Base-by-base conservation (phyloP, 2,797 vertebrate genomes). In the Chelon labrosus region DNA sequence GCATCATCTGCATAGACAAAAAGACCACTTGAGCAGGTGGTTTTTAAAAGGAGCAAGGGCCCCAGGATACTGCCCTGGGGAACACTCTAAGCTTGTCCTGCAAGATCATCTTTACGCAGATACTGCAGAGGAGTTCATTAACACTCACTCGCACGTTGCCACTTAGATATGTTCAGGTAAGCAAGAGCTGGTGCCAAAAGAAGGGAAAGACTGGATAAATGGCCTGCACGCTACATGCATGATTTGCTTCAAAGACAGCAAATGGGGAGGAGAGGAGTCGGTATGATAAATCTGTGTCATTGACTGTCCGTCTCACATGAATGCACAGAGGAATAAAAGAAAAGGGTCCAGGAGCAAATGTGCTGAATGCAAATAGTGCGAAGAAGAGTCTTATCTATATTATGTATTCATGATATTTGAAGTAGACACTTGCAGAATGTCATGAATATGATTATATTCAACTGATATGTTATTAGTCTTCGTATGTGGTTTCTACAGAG, bases 261-360 rank as follows among this genome's bases (percentile, higher is more conserved):
- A 79, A 82, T 27, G 51, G 65, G 66, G 60, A 75, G 39, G 65
- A 71, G 51, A 74, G 12, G 31, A 55, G 70, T 25, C 42, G 73
- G 56, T 52, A 38, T 80, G 63, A 75, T 68, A 69, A 71, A 79
- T 81, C 59, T 75, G 41, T 66, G 70, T 56, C 53, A 94, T 94
- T 94, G 88, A 96, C 95, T 89, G 77, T 91, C 95, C 88, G 95
- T 96, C 91, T 96, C 95, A 89, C 95, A 96, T 82, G 56, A 86
- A 94, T 96, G 42, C 94, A 96, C 61, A 94, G 94, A 35, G 25
- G 56, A 62, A 60, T n/a, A 65, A 71, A 66, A 50, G 5, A 51
- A 1, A 79, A 79, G 57, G 89, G 64, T 94, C 93, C 19, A 90
- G 82, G 78, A 94, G 75, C 94, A 96, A 0, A 92, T 94, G 27